Base-by-base conservation (phyloP, 2,113 vertebrate species). In the Hylia prasina region DNA sequence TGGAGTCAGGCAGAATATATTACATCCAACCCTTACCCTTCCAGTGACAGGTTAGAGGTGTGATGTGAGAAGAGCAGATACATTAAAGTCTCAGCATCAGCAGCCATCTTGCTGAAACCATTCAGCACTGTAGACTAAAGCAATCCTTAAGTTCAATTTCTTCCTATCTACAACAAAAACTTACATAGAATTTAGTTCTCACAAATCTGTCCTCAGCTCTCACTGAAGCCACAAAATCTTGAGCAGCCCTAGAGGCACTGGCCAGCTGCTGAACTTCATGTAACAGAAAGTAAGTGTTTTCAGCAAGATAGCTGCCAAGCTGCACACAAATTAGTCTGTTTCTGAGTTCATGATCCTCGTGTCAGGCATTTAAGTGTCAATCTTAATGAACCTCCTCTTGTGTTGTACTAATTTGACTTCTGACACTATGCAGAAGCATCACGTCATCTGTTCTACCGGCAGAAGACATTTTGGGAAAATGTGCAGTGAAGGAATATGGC, bases 281-380 rank as follows among this genome's bases (percentile, higher is more conserved):
- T 63, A 73, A 83, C 22, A 51, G 53, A 20, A 39, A 83, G 31
- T 9, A 50, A 87, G 28, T 3, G 0, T 45, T 90, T 94, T 68
- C 92, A 92, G 80, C 93, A 93, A 95, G 89, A 89, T 44, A 90
- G 69, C 94, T 96, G 84, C 87, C 54, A 80, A 68, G 82, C 86
- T 90, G 76, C 3, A 18, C 48, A 69, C 45, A 44, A 39, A 17
- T 44, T 81, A 76, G 58, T 77, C 63, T 22, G 8, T 11, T 69
- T 39, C 51, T 80, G 47, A 91, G 65, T 22, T 63, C 1, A 0
- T 2, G 20, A 76, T 76, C 66, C 70, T 71, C 14, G 2, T 18
- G 27, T 91, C 39, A 95, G 61, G 27, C 20, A 42, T n/a, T 64
- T 24, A 53, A 71, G 39, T 28, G 20, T 28, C 24, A 63, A 20